Conservation (phyloP, 2,888 invertebrate genomes). For the Heliconius ismenius region DNA sequence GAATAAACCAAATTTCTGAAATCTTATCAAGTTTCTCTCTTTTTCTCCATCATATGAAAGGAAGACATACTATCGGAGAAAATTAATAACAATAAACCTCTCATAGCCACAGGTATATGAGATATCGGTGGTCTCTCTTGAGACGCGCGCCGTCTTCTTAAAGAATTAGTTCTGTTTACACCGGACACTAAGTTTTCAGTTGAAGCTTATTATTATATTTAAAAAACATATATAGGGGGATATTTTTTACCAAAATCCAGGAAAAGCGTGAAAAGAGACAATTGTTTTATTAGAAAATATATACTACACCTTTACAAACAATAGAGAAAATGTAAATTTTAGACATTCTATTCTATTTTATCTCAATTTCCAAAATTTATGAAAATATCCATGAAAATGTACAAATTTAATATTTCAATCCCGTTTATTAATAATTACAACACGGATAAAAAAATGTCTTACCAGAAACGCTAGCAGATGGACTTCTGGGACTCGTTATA, state of each 20-base stretch:
- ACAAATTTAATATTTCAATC: no score
- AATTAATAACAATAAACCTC: slow-evolving; percentile 55
- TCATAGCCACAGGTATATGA: slow-evolving; percentile 76
- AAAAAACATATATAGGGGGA: background rate
- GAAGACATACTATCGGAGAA: background rate
- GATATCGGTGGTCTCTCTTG: slow-evolving; percentile 74
- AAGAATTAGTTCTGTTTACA: slow-evolving; percentile 62
- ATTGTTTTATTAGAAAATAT: background rate
- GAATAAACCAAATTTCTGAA: no score
- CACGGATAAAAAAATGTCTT: slow-evolving; percentile 35
- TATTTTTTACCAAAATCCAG: slow-evolving; percentile 45
- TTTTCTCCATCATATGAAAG: no score
- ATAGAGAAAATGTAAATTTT: background rate
- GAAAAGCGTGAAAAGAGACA: slow-evolving; percentile 53
- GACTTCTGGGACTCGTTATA: slow-evolving; percentile 74
- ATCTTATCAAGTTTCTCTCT: no score
- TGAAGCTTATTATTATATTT: slow-evolving; percentile 56
- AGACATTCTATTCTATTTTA: background rate
- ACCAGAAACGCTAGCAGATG: slow-evolving; percentile 79
- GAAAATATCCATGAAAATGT: no score
- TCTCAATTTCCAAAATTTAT: no score
- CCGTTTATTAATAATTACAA: background rate
- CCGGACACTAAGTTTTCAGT: slow-evolving; percentile 72
- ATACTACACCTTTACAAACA: background rate
- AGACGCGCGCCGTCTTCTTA: slow-evolving; percentile 67